These are phyloP conservation scores for Listronotus oregonensis DNA, from an alignment of 1,140 invertebrate species.

Conservation along the genomic window DNA sequence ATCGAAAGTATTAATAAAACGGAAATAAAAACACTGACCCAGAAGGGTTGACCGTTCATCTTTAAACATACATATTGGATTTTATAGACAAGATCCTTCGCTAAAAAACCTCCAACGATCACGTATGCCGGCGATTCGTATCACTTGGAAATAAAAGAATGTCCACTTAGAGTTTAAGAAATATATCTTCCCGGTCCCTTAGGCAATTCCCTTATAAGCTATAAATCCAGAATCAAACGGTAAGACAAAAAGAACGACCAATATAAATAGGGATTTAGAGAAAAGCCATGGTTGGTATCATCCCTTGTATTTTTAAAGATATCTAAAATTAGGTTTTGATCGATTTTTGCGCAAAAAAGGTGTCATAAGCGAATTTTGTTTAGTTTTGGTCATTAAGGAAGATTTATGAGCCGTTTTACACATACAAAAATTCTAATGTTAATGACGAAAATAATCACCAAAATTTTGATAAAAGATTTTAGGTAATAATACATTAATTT, in stretches of 20 bases:
- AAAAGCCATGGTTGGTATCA: conserved; percentile 25
- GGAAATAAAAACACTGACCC: too few species aligned
- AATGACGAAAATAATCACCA: too few species aligned
- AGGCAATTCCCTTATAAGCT: conserved; percentile 37
- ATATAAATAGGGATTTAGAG: conserved; percentile 36
- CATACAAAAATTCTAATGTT: too few species aligned
- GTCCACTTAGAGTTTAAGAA: conserved; percentile 34
- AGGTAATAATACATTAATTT: too few species aligned
- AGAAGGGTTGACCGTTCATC: too few species aligned
- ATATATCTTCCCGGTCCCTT: conserved; percentile 33
- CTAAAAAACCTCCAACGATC: conserved; percentile 5
- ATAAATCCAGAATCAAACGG: conserved; percentile 38
- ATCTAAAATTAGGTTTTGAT: conserved; percentile 23
- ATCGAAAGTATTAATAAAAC: too few species aligned
- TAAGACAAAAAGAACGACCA: conserved; percentile 36
- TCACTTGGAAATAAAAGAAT: conserved; percentile 27
- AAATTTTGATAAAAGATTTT: too few species aligned
- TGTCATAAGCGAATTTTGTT: too few species aligned
- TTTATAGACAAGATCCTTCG: too few species aligned
- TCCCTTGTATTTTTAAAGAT: conserved; percentile 29
- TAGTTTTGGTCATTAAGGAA: too few species aligned
- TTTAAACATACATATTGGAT: too few species aligned
- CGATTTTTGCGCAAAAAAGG: neutral
- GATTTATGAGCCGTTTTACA: too few species aligned
- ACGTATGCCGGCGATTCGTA: conserved; percentile 12